These are phyloP conservation scores for Ceratina australensis DNA, from an alignment of 1,140 invertebrate species.

Conservation along the genomic window DNA sequence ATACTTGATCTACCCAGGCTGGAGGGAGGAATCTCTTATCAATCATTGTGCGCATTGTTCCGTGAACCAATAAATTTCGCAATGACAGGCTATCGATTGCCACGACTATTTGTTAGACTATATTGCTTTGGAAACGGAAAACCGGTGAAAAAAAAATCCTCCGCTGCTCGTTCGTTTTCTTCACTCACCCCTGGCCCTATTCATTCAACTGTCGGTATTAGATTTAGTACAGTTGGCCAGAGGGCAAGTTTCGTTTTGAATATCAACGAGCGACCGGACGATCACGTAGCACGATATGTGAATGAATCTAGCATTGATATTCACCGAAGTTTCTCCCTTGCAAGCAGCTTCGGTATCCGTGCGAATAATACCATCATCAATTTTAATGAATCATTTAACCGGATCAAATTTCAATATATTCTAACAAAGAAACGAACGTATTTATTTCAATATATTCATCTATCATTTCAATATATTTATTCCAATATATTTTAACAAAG, in stretches of 20 bases:
- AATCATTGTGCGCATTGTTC: constrained; percentile 41
- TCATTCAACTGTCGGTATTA: neutral
- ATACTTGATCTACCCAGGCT: neutral
- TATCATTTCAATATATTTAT: no score
- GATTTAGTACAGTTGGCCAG: neutral
- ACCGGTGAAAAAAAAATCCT: neutral
- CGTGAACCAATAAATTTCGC: constrained; percentile 47
- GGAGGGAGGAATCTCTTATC: constrained; percentile 13
- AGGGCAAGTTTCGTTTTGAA: neutral
- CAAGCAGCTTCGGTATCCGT: neutral
- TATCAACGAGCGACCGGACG: neutral
- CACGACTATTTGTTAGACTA: constrained; percentile 32
- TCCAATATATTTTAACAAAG: no score
- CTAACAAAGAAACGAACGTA: no score
- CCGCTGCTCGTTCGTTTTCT: neutral
- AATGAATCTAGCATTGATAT: neutral
- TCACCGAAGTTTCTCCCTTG: no score
- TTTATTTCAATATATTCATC: no score
- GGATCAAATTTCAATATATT: no score
- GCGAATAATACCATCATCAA: no score
- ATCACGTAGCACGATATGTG: no score
- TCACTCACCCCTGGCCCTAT: no score
- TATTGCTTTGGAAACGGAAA: constrained; percentile 36
- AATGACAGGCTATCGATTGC: constrained; percentile 31
- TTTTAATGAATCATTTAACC: no score